Evolutionary conservation across 2,888 invertebrate genomes (phyloP), one percentile per base, ranked within the genome.

Genomic region (Tuta absoluta): DNA sequence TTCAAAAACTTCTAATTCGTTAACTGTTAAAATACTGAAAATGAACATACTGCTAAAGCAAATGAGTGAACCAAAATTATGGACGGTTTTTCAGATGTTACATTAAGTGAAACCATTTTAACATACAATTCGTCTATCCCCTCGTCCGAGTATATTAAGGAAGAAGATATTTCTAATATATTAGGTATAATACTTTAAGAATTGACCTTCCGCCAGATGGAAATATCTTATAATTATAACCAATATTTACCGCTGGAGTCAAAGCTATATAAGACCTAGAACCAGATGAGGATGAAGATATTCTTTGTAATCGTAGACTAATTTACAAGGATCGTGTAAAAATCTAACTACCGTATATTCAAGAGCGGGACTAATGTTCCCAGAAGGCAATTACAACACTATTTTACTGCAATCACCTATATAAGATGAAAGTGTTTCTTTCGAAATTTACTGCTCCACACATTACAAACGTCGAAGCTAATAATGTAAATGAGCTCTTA

Each of bases 281-380:
- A 69, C 63, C 61, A 71, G 71, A 68, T 62, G 63, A 68, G 53
- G 53, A 65, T 69, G 67, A 67, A 69, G 67, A 66, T 58, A 68
- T 68, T 68, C 64, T 67, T 65, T 65, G 61, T 60, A 60, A 45
- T 23, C 28, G 56, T 61, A 48, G 48, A 48, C 45, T 69, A 66
- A 24, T 61, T 63, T 63, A 63, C 61, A 76, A 79, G 73, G 74
- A 79, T 75, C 84, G 78, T 84, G 80, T 82, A 79, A 79, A 82
- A 77, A 75, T 77, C 75, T 84, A 82, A 74, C 75, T 83, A 83
- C 70, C 66, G 68, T 78, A 79, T 72, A 73, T 73, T 57, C 59
- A 75, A 80, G 86, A 86, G 85, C 87, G 86, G 85, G 86, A 85
- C 87, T 78, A 72, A 79, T 84, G 84, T 72, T 72, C 69, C 75